These are phyloP conservation scores for Lepidotrigona ventralis DNA, from an alignment of 1,140 invertebrate species.

Conservation along the genomic window DNA sequence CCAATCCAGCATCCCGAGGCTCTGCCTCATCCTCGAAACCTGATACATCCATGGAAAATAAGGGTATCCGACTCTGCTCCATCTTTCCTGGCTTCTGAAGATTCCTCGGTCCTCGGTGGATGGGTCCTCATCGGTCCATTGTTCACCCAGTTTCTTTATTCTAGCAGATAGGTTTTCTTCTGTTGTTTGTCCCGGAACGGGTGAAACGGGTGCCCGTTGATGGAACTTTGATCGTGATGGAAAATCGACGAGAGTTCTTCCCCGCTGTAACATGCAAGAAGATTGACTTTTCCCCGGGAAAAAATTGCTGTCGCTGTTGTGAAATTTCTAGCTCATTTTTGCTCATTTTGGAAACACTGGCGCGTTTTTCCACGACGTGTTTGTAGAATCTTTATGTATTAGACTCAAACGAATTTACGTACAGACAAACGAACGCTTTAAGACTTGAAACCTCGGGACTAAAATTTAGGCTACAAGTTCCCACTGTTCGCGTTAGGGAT, in stretches of 20 bases:
- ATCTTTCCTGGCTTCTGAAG: not conserved
- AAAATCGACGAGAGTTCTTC: not conserved
- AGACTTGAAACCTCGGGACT: no score
- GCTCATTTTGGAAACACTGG: not conserved
- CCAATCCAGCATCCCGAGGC: not conserved
- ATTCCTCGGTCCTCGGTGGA: not conserved
- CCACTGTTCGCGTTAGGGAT: no score
- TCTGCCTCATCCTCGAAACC: not conserved
- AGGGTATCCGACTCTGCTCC: not conserved
- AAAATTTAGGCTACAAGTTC: no score
- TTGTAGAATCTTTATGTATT: no score
- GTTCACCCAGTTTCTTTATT: not conserved
- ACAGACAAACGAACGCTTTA: no score
- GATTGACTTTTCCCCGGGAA: not conserved
- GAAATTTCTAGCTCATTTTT: not conserved
- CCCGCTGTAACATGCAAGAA: not conserved
- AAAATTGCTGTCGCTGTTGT: not conserved
- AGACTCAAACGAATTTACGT: no score
- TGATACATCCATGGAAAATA: not conserved
- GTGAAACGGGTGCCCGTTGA: not conserved
- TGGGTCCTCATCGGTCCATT: not conserved
- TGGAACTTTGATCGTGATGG: constrained; percentile 6
- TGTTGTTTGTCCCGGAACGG: not conserved
- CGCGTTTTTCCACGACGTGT: no score
- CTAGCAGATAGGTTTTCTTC: not conserved